A percentile compares a stretch with the other conserved stretches of the same genome.
Evolutionary conservation across 2,113 vertebrate genomes (phyloP).

Genomic region (Menura novaehollandiae): DNA sequence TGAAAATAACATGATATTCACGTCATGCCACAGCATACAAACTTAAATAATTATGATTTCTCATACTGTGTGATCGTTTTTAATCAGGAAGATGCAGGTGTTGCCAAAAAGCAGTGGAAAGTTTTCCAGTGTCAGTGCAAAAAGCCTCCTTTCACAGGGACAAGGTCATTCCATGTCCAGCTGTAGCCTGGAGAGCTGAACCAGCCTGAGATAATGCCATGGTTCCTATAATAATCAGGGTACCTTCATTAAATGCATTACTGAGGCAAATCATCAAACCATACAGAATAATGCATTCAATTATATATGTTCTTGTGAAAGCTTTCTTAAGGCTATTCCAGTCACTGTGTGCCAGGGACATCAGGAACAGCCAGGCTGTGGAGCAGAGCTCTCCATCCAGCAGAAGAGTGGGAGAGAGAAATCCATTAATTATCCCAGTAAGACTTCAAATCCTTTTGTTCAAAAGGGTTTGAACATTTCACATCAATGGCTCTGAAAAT

Average conservation of each 20-base stretch:
- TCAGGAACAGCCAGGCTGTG: neutral
- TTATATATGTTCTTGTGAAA: neutral
- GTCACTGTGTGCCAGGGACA: neutral
- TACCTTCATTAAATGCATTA: constrained; percentile 48
- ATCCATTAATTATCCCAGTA: neutral
- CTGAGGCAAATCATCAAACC: constrained; percentile 18
- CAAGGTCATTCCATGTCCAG: neutral
- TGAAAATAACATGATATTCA: neutral
- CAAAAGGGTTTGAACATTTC: neutral
- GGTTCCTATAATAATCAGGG: neutral
- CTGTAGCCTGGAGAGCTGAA: neutral
- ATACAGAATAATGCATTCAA: neutral
- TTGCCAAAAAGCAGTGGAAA: neutral
- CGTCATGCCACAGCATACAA: neutral
- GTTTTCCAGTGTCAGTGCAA: neutral
- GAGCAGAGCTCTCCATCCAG: neutral
- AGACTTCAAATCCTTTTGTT: neutral
- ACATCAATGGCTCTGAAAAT: neutral
- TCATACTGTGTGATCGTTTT: neutral
- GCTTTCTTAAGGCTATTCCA: neutral
- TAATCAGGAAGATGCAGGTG: neutral
- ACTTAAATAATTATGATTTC: neutral
- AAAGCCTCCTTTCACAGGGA: neutral
- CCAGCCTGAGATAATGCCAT: constrained; percentile 9
- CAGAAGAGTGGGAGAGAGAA: neutral